Conservation (phyloP, 2,888 invertebrate species). For the Zootermopsis nevadensis region DNA sequence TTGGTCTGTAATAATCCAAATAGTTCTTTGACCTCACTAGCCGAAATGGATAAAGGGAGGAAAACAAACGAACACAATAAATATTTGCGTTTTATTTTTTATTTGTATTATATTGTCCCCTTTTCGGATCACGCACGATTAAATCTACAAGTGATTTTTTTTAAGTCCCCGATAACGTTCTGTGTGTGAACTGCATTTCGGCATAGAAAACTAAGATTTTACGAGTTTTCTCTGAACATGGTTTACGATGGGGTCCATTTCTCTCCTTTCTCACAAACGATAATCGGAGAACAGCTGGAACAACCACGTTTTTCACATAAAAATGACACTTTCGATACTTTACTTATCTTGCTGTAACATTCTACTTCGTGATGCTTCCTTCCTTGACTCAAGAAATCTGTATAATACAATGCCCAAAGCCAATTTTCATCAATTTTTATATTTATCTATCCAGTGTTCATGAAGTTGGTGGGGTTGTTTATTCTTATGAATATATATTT, state of each 20-base stretch:
- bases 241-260: neutral
- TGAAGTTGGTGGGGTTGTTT: too few relatives aligned
- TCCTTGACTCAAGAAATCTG: neutral
- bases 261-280: neutral
- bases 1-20: neutral
- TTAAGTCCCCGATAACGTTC: neutral
- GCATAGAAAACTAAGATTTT: neutral
- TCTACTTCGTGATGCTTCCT: neutral
- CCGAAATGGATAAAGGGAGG: neutral
- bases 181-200: neutral
- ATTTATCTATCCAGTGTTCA: too few relatives aligned
- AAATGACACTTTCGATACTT: neutral
- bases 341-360: neutral
- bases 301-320: neutral
- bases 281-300: neutral
- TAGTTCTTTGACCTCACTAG: neutral
- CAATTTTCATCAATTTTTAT: too few relatives aligned
- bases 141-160: neutral
- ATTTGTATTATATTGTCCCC: neutral
- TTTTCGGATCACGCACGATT: slow-evolving; percentile 20
- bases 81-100: neutral
- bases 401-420: too few relatives aligned
- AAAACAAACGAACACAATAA: neutral
- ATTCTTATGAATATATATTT: too few relatives aligned
- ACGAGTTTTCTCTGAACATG: slow-evolving; percentile 23